Base-by-base conservation (phyloP, 1,140 invertebrate species). In the Zaprionus africanus region DNA sequence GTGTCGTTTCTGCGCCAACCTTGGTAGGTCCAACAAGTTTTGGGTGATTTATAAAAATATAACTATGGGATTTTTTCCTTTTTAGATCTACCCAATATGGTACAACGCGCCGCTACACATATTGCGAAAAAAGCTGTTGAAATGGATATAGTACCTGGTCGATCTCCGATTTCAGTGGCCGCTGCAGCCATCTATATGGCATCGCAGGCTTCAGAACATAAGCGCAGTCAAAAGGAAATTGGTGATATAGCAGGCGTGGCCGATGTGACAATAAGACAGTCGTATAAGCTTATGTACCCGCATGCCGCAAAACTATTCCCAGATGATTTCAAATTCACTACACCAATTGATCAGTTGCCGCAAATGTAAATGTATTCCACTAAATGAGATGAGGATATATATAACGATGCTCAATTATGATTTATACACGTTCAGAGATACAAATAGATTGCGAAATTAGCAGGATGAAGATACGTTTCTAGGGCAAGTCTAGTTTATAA, bases 101-200 rank as follows among this genome's bases (percentile, higher is more conserved):
- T 99, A 12, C 99, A 99, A 93, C 95, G 96, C 80, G 98, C 98
- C 19, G 99, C 99, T 0, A 99, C 98, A 7, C 96, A 99, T 90
- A 99, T 99, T 91, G 99, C 99, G 0, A 95, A 97, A 76, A 98
- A 98, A 93, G 99, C 99, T 54, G 98, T 99, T 0, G 98, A 99
- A 91, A 93, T 99, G 91, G 99, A 99, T 91, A 97, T 99, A 91
- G 99, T 99, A 12, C 97, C 99, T 70, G 99, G 99, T n/a, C 95
- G 99, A 90, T 99, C 98, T 79, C 99, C 99, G 0, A 99, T 99
- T 79, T 99, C 99, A 0, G 98, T 99, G 2, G 98, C 99, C 1
- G 99, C 99, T 38, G 99, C 99, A 54, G 99, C 99, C 56, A 99
- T 99, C 88, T 99, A 99, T 91, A 99, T 99, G 98, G 99, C 99